Conservation (phyloP, 2,797 vertebrate species). For the Mormyrus hasselquistii region DNA sequence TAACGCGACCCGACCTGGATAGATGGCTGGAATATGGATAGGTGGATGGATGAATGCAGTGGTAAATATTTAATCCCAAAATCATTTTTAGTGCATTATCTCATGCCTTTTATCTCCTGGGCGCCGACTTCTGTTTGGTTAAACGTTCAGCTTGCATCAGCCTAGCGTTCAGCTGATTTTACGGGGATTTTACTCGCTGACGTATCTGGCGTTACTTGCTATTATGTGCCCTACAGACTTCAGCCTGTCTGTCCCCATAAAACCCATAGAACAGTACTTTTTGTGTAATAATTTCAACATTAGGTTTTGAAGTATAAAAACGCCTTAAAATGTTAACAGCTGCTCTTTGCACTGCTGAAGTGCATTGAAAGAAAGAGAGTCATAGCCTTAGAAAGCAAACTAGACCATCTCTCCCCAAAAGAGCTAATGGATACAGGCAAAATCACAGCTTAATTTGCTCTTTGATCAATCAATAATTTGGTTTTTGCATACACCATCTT, state of each 20-base stretch:
- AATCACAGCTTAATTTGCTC: not conserved
- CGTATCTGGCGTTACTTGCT: not conserved
- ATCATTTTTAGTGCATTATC: not conserved
- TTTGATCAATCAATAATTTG: not conserved
- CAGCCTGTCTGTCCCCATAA: not conserved
- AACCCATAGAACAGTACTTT: not conserved
- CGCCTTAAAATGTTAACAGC: not conserved
- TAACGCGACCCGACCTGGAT: not conserved
- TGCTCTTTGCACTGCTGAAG: not conserved
- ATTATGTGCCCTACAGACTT: not conserved
- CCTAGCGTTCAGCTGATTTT: not conserved
- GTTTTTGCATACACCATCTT: not conserved
- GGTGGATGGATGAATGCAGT: not conserved
- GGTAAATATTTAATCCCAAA: constrained; percentile 1
- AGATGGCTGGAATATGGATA: not conserved
- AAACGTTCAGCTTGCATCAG: not conserved
- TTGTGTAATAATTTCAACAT: not conserved
- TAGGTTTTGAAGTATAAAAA: not conserved
- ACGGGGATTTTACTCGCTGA: not conserved
- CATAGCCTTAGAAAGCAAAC: not conserved
- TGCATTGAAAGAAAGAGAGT: not conserved
- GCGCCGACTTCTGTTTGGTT: not conserved
- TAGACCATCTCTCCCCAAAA: not conserved
- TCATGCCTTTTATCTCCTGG: not conserved
- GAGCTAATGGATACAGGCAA: not conserved